Evolutionary conservation across 2,113 vertebrate species (phyloP).

Genomic region (Oenanthe oenanthe): DNA sequence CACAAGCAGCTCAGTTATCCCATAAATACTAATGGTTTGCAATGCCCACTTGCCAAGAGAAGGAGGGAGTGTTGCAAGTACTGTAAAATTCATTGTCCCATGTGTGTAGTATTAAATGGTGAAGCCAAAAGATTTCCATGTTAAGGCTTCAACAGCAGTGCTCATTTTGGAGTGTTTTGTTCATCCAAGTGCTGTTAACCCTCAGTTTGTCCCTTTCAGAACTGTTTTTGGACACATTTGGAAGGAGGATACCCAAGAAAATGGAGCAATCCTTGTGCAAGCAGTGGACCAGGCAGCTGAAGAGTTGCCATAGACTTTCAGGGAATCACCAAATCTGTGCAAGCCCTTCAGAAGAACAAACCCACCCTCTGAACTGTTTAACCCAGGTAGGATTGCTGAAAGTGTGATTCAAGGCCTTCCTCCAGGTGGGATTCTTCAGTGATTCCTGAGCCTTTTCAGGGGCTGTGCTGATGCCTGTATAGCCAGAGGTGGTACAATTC

Average conservation of each 20-base stretch:
- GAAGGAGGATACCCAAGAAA: not conserved
- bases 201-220: not conserved
- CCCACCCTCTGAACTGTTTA: not conserved
- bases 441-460: not conserved
- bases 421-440: not conserved
- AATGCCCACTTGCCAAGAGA: constrained; percentile 3
- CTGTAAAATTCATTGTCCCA: not conserved
- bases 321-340: not conserved
- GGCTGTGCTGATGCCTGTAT: not conserved
- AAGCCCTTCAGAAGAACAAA: not conserved
- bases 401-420: not conserved
- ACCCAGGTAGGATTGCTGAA: not conserved
- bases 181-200: not conserved
- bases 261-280: not conserved
- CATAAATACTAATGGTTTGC: not conserved
- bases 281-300: not conserved
- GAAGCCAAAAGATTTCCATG: not conserved
- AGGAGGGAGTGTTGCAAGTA: not conserved
- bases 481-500: not conserved
- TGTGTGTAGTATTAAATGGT: not conserved
- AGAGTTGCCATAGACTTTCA: not conserved
- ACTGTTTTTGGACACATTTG: not conserved
- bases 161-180: constrained; percentile 3
- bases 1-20: not conserved
- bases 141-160: not conserved